A percentile compares a stretch with the other conserved stretches of the same genome.
Conservation (phyloP, 2,797 vertebrate species). For the Neoniphon sammara region DNA sequence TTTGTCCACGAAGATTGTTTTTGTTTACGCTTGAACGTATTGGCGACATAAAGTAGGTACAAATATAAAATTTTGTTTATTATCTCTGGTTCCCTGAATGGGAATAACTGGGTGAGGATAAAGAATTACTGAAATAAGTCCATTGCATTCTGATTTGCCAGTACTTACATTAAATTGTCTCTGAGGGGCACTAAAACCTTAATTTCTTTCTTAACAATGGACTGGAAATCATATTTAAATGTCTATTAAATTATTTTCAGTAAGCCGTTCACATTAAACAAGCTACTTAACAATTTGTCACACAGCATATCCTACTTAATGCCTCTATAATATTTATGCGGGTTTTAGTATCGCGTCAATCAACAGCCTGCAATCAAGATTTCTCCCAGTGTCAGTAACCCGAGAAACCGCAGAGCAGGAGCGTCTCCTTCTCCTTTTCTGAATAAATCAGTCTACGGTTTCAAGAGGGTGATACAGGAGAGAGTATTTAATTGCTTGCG, state of each 20-base stretch:
- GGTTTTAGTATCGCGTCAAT: conserved; percentile 66
- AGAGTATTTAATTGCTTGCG: conserved; percentile 80
- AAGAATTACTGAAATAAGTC: too few relatives aligned
- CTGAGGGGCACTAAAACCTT: not conserved
- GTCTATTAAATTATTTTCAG: too few relatives aligned
- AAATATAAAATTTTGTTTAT: too few relatives aligned
- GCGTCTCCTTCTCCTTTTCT: conserved; percentile 71
- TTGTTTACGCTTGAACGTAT: too few relatives aligned
- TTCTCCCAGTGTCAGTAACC: conserved; percentile 73
- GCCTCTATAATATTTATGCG: conserved; percentile 15
- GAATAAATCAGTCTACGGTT: conserved; percentile 81
- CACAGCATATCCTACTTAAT: not conserved
- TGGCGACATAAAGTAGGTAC: too few relatives aligned
- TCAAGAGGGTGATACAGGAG: conserved; percentile 73
- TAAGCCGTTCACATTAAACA: not conserved
- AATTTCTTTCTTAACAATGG: not conserved
- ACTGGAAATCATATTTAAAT: not conserved
- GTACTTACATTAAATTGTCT: too few relatives aligned
- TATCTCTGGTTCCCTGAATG: too few relatives aligned
- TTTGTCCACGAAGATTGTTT: too few relatives aligned
- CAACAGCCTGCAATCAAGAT: conserved; percentile 79
- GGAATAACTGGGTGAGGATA: too few relatives aligned
- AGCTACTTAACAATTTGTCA: not conserved
- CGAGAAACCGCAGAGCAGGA: conserved; percentile 54
- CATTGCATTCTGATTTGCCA: too few relatives aligned